Conservation (phyloP, 2,113 vertebrate species). For the Nesoenas mayeri region DNA sequence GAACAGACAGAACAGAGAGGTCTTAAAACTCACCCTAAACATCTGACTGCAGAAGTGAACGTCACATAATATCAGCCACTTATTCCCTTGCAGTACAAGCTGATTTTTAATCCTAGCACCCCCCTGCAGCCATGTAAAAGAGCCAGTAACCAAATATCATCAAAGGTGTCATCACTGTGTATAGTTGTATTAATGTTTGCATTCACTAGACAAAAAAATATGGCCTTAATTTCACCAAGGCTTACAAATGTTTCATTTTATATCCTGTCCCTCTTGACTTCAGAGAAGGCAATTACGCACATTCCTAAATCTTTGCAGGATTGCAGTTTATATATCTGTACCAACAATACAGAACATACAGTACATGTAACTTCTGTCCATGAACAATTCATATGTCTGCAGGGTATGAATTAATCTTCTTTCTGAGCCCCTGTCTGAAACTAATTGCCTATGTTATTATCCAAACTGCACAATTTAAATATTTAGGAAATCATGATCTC, state of each 20-base stretch:
- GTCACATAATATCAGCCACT: neutral
- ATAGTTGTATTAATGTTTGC: neutral
- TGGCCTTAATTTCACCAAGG: neutral
- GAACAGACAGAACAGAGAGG: neutral
- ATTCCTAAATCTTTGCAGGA: neutral
- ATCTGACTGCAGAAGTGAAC: neutral
- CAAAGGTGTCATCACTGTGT: neutral
- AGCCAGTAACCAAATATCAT: neutral
- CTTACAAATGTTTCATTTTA: neutral
- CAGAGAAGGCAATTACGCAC: neutral
- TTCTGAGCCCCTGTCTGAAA: slow-evolving; percentile 34
- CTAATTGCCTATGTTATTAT: slow-evolving; percentile 50
- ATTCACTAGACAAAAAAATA: neutral
- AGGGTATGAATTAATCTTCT: slow-evolving; percentile 37
- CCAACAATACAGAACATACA: neutral
- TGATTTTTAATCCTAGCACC: neutral
- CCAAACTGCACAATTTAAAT: slow-evolving; percentile 44
- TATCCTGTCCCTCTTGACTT: neutral
- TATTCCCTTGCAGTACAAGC: neutral
- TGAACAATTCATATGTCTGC: slow-evolving; percentile 1
- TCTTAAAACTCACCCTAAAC: neutral
- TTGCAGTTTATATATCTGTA: neutral
- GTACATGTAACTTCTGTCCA: neutral
- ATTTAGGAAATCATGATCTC: slow-evolving; percentile 50
- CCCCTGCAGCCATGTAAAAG: neutral